A percentile compares a stretch with the other conserved stretches of the same genome.
phyloP scores from a whole-genome alignment of 2,888 invertebrate genomes.

The Aromia moschata region DNA sequence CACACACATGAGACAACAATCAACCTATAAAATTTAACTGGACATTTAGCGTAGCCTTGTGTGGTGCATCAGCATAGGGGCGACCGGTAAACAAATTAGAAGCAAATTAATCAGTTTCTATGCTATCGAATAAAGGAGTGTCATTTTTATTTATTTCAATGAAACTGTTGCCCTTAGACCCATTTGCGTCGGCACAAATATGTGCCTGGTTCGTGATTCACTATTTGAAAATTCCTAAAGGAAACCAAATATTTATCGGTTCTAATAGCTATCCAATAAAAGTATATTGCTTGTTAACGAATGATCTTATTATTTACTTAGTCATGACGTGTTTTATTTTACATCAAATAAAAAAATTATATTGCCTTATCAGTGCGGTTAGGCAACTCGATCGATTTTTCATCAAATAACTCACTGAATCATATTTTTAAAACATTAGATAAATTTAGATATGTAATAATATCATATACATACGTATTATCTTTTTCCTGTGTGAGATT shows the following conservation, averaged over 20 bases:
- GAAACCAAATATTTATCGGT: slow-evolving; percentile 11
- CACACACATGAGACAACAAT: too few species aligned
- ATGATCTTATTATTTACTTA: slow-evolving; percentile 14
- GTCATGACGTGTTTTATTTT: slow-evolving; percentile 8
- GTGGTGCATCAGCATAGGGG: slow-evolving; percentile 4
- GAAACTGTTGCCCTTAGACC: slow-evolving; percentile 10
- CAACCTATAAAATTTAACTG: slow-evolving; percentile 20
- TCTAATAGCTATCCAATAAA: slow-evolving; percentile 13
- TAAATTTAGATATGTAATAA: too few species aligned
- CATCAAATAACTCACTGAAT: too few species aligned
- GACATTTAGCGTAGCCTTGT: slow-evolving; percentile 17
- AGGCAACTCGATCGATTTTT: too few species aligned
- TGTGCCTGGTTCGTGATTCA: slow-evolving; percentile 8
- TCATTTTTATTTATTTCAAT: slow-evolving; percentile 17
- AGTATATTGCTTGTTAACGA: slow-evolving; percentile 16
- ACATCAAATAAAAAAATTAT: background rate
- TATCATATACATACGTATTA: too few species aligned
- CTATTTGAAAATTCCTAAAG: slow-evolving; percentile 7
- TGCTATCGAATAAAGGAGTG: slow-evolving; percentile 19
- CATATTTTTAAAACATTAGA: too few species aligned
- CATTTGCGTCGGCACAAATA: background rate
- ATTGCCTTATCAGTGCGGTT: background rate
- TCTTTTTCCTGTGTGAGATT: too few species aligned
- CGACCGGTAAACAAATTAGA: slow-evolving; percentile 20
- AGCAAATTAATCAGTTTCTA: slow-evolving; percentile 20